phyloP scores from a whole-genome alignment of 2,888 invertebrate species.

The Cactoblastis cactorum region DNA sequence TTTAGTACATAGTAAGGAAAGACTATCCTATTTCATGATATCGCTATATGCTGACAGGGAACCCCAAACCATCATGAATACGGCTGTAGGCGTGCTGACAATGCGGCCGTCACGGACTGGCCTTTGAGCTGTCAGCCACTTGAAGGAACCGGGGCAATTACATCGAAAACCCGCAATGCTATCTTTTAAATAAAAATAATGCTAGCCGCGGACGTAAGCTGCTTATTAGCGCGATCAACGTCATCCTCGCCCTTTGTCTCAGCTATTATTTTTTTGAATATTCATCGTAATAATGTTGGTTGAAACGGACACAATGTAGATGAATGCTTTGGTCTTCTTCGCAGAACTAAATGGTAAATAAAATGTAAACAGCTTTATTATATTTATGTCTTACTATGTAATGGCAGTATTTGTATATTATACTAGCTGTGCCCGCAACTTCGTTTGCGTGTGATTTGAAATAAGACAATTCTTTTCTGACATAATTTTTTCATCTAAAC shows the following conservation, averaged over 20 bases:
- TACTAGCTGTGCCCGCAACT: too few relatives aligned
- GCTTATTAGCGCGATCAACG: conserved; percentile 69
- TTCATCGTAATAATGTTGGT: conserved; percentile 29
- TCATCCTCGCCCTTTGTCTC: conserved; percentile 41
- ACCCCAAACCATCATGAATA: conserved; percentile 54
- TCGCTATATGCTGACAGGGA: background rate
- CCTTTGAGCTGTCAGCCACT: conserved; percentile 76
- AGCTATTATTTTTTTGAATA: conserved; percentile 6
- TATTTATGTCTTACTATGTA: too few relatives aligned
- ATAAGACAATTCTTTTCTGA: too few relatives aligned
- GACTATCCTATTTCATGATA: too few relatives aligned
- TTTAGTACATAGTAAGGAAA: too few relatives aligned
- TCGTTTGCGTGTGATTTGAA: too few relatives aligned
- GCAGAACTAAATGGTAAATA: too few relatives aligned
- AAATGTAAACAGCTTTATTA: too few relatives aligned
- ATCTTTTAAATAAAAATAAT: conserved; percentile 70
- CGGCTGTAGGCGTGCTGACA: conserved; percentile 74
- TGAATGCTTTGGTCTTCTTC: background rate
- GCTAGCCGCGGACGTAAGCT: conserved; percentile 62
- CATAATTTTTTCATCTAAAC: too few relatives aligned
- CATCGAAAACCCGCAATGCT: conserved; percentile 74
- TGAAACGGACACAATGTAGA: background rate
- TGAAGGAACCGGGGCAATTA: conserved; percentile 78
- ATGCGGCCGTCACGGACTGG: conserved; percentile 70
- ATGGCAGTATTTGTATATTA: too few relatives aligned